Percentiles rank a stretch among this genome's conserved stretches.
These are phyloP conservation scores for Heliconius himera DNA, from an alignment of 1,140 invertebrate species.

Conservation along the genomic window DNA sequence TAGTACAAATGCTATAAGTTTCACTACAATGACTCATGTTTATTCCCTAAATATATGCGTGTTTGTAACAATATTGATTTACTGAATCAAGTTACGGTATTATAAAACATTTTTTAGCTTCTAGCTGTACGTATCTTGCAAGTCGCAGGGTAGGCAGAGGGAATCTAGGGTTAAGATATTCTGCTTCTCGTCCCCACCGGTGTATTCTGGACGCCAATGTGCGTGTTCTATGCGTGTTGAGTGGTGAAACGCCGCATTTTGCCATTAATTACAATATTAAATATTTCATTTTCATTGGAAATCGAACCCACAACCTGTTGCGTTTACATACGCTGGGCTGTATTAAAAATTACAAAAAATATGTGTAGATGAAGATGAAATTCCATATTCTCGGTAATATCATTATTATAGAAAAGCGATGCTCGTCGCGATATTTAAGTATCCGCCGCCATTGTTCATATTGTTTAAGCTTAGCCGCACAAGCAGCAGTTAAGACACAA, in stretches of 20 bases:
- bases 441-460: constrained; percentile 50
- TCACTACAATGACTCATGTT: constrained; percentile 10
- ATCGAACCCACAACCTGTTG: too few species aligned
- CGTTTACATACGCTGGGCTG: too few species aligned
- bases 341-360: background rate
- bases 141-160: too few species aligned
- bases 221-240: too few species aligned
- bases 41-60: constrained; percentile 13
- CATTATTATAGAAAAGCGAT: constrained; percentile 37
- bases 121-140: too few species aligned
- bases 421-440: constrained; percentile 41
- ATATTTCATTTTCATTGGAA: too few species aligned
- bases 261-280: too few species aligned
- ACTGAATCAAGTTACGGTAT: background rate
- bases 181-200: too few species aligned
- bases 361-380: constrained; percentile 7
- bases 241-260: too few species aligned
- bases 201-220: too few species aligned
- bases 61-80: constrained; percentile 9
- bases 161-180: too few species aligned
- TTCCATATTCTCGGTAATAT: constrained; percentile 22
- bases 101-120: too few species aligned
- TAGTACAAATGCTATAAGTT: constrained; percentile 8
- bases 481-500: constrained; percentile 38
- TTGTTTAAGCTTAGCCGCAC: constrained; percentile 40